Evolutionary conservation across 53 echinoderm and acorn worm genomes (phyloP).

Genomic region (Henricia sp.): DNA sequence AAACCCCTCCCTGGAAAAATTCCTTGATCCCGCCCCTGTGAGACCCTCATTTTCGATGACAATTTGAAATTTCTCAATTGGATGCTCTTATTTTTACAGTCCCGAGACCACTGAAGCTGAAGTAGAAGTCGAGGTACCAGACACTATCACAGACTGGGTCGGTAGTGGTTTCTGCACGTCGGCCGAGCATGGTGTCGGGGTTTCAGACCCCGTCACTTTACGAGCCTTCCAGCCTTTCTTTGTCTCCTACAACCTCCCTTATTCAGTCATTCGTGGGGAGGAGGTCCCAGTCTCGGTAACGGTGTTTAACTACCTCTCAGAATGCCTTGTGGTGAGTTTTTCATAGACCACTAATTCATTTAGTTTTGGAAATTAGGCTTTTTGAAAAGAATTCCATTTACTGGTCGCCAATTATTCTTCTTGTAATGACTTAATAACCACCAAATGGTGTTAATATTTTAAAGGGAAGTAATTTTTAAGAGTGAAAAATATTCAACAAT

Average conservation of each 20-base stretch:
- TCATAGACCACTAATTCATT: not conserved
- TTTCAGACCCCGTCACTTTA: constrained; percentile 75
- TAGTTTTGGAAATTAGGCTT: too few species aligned
- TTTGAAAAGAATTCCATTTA: too few species aligned
- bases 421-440: too few species aligned
- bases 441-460: too few species aligned
- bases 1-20: too few species aligned
- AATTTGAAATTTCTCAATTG: too few species aligned
- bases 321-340: constrained; percentile 85
- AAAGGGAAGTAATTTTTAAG: too few species aligned
- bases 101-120: constrained; percentile 61
- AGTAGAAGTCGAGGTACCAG: constrained; percentile 79
- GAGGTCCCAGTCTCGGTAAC: constrained; percentile 85
- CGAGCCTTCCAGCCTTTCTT: constrained; percentile 97
- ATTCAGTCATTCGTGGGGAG: constrained; percentile 97
- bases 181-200: constrained; percentile 77
- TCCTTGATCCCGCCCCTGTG: too few species aligned
- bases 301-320: constrained; percentile 90
- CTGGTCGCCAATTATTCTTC: too few species aligned
- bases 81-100: constrained; percentile 17
- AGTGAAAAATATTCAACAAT: too few species aligned
- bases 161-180: constrained; percentile 94
- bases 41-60: too few species aligned
- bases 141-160: constrained; percentile 97
- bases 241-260: constrained; percentile 90